Evolutionary conservation across 2,888 invertebrate species (phyloP).

Genomic region (Acanthosepion pharaonis): DNA sequence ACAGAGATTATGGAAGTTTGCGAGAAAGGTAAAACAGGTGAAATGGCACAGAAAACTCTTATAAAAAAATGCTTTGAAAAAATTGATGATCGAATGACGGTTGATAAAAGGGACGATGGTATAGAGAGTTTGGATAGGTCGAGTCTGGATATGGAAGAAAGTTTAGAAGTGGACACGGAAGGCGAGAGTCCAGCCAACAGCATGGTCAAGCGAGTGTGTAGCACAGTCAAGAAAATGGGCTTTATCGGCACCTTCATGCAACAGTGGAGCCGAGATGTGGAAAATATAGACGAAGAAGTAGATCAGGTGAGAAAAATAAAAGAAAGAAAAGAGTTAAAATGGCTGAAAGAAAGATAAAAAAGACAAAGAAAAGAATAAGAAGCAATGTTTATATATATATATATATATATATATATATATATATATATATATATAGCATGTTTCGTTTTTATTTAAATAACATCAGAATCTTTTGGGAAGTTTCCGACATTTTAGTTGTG

Average conservation of each 20-base stretch:
- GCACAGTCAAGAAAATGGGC: conserved; percentile 35
- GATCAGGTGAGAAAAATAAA: background rate
- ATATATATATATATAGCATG: no score
- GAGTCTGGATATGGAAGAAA: background rate
- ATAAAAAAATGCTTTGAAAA: background rate
- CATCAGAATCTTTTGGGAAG: no score
- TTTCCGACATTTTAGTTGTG: no score
- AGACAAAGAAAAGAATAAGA: no score
- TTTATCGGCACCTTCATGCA: background rate
- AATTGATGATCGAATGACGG: background rate
- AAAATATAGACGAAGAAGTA: background rate
- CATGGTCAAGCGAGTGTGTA: background rate
- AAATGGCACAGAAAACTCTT: background rate
- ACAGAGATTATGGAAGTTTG: background rate
- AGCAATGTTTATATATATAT: no score
- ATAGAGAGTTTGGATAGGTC: background rate
- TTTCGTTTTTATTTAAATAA: no score
- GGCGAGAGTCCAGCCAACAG: background rate
- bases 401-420: no score
- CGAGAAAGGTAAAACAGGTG: background rate
- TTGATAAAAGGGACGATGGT: background rate
- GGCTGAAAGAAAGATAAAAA: no score
- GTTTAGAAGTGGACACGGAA: background rate
- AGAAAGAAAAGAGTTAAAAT: background rate
- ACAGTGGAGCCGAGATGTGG: conserved; percentile 35